These are phyloP conservation scores for Peromyscus aztecus DNA, from an alignment of 2,797 vertebrate genomes.

Conservation along the genomic window DNA sequence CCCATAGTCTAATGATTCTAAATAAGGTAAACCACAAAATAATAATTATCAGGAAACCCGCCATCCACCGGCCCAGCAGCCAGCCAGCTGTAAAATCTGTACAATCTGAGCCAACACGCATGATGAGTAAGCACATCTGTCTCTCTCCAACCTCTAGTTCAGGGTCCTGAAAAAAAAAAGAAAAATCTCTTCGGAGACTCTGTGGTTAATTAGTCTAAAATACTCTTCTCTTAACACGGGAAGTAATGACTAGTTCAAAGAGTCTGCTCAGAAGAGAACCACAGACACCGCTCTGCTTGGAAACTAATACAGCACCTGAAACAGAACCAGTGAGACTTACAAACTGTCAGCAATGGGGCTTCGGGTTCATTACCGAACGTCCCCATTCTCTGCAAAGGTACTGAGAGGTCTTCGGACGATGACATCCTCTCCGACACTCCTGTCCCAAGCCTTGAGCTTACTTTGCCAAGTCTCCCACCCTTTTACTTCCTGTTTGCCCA, in stretches of 20 bases:
- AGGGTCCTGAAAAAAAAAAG: not conserved
- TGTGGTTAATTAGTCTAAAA: conserved; percentile 30
- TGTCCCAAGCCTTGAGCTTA: not conserved
- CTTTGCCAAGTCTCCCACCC: not conserved
- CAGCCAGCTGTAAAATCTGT: conserved; percentile 31
- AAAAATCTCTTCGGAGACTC: conserved; percentile 10
- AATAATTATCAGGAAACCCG: not conserved
- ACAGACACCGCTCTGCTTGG: not conserved
- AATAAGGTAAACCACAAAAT: conserved; percentile 39
- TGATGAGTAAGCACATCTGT: conserved; percentile 25
- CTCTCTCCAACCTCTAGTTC: not conserved
- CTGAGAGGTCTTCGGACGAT: not conserved
- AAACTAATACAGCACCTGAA: not conserved
- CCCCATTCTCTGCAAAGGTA: not conserved
- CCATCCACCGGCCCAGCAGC: not conserved
- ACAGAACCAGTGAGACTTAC: not conserved
- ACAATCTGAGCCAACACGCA: not conserved
- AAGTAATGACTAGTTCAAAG: not conserved
- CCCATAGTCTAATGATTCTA: not conserved
- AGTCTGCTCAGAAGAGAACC: not conserved
- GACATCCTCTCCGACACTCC: not conserved
- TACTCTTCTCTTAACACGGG: not conserved
- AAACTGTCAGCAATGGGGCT: not conserved
- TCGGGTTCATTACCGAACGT: not conserved
- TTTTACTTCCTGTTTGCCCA: not conserved